Percentiles rank a stretch among this genome's conserved stretches.
Evolutionary conservation across 2,888 invertebrate genomes (phyloP).

Genomic region (Aromia moschata): DNA sequence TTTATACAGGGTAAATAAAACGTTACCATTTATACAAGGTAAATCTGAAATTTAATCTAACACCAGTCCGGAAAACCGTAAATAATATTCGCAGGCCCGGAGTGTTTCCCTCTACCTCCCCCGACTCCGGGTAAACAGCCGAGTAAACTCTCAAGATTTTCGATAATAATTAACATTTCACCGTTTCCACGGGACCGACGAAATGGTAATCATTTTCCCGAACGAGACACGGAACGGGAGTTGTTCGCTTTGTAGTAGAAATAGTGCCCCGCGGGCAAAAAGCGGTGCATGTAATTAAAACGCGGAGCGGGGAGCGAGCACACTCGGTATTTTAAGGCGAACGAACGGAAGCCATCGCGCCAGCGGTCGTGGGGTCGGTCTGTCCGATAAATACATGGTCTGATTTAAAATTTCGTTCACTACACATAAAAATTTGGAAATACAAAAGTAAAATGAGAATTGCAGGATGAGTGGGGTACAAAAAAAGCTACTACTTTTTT

Average conservation of each 20-base stretch:
- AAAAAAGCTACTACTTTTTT: too few relatives aligned
- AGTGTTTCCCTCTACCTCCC: too few relatives aligned
- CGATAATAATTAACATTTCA: background rate
- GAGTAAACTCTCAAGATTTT: background rate
- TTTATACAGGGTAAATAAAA: too few relatives aligned
- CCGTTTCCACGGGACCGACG: background rate
- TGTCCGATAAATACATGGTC: too few relatives aligned
- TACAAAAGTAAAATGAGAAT: too few relatives aligned
- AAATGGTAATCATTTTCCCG: slow-evolving; percentile 14
- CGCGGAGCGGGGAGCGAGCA: slow-evolving; percentile 29
- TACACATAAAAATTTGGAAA: too few relatives aligned
- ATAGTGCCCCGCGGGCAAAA: slow-evolving; percentile 35
- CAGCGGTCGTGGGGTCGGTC: slow-evolving; percentile 10
- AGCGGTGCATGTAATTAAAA: slow-evolving; percentile 47
- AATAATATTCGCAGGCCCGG: too few relatives aligned
- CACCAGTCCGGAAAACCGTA: too few relatives aligned
- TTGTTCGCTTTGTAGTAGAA: slow-evolving; percentile 24
- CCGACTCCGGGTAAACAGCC: background rate
- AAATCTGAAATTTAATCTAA: too few relatives aligned
- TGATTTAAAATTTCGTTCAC: too few relatives aligned
- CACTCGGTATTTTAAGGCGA: slow-evolving; percentile 15
- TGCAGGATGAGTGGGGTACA: too few relatives aligned
- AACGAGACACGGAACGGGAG: background rate
- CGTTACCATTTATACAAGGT: too few relatives aligned
- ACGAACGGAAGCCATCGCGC: slow-evolving; percentile 11